Evolutionary conservation across 2,888 invertebrate species (phyloP).

Genomic region (Dolichomitus sp.): DNA sequence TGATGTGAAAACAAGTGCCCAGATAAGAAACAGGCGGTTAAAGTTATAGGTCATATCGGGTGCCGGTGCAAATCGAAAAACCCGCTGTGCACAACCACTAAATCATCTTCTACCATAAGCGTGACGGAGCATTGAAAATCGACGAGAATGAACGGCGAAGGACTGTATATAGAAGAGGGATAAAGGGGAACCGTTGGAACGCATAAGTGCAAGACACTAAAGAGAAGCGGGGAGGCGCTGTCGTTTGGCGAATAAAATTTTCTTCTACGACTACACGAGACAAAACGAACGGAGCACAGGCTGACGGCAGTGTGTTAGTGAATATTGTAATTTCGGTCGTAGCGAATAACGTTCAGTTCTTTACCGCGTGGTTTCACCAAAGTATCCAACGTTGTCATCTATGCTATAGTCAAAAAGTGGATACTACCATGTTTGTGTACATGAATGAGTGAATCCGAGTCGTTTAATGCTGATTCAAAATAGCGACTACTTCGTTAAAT

Average conservation of each 20-base stretch:
- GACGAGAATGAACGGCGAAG: neutral
- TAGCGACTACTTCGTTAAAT: neutral
- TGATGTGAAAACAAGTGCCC: slow-evolving; percentile 4
- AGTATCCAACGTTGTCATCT: neutral
- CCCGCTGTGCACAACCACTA: neutral
- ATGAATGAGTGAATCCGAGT: neutral
- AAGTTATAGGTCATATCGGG: neutral
- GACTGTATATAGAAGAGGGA: neutral
- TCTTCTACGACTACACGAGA: neutral
- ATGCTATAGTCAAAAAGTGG: no score
- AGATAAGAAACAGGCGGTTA: neutral
- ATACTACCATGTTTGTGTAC: neutral
- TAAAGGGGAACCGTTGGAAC: neutral
- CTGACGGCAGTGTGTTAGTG: neutral
- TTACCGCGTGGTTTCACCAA: neutral
- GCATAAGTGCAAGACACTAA: neutral
- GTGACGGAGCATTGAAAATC: slow-evolving; percentile 12
- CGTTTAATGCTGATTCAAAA: neutral
- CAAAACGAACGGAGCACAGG: neutral
- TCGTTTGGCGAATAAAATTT: slow-evolving; percentile 4
- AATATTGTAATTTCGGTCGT: neutral
- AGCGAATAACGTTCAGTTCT: neutral
- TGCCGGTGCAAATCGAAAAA: neutral
- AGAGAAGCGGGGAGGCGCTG: neutral
- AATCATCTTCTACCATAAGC: neutral